phyloP scores from a whole-genome alignment of 2,888 invertebrate species.

The Pristionchus japonicus region DNA sequence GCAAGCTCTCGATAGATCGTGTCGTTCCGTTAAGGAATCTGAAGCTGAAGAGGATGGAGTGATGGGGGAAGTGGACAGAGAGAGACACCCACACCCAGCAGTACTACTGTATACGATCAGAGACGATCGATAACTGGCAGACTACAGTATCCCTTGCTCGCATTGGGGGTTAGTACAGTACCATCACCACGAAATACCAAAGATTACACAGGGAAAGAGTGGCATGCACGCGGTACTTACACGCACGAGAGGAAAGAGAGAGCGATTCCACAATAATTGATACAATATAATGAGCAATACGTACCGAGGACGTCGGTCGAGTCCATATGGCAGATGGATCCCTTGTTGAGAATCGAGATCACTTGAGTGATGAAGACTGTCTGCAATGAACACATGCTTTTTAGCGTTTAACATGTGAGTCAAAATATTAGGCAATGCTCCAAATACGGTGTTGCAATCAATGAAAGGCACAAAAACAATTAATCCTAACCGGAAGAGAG shows the following conservation, averaged over 20 bases:
- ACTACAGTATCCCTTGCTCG: slow-evolving; percentile 10
- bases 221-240: slow-evolving; percentile 39
- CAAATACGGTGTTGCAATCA: too few species aligned
- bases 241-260: neutral
- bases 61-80: slow-evolving; percentile 12
- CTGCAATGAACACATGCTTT: neutral
- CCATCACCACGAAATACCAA: slow-evolving; percentile 47
- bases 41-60: slow-evolving; percentile 67
- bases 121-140: neutral
- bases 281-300: neutral
- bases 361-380: slow-evolving; percentile 87
- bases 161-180: slow-evolving; percentile 11
- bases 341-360: slow-evolving; percentile 87
- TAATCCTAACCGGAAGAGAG: slow-evolving; percentile 1
- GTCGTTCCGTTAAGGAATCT: slow-evolving; percentile 75
- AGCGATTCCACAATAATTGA: neutral
- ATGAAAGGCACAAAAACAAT: too few species aligned
- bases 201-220: slow-evolving; percentile 12
- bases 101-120: neutral
- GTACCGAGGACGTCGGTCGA: slow-evolving; percentile 71
- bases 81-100: neutral
- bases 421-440: neutral
- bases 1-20: slow-evolving; percentile 75
- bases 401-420: neutral
- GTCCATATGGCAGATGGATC: slow-evolving; percentile 81